A percentile compares a stretch with the other conserved stretches of the same genome.
phyloP scores from a whole-genome alignment of 2,888 invertebrate genomes.

The Maniola hyperantus region DNA sequence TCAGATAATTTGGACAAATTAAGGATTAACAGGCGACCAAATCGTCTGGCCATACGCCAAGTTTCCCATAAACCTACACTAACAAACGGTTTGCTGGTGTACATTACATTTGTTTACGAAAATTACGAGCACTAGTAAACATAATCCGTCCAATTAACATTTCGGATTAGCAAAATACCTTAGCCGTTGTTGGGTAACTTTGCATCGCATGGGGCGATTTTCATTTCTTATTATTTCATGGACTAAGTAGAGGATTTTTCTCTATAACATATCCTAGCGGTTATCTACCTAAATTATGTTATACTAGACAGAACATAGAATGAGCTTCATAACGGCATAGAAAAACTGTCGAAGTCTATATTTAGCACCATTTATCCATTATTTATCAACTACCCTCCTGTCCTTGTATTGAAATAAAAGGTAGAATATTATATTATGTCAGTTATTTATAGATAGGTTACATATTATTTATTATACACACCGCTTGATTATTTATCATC shows the following conservation, averaged over 20 bases:
- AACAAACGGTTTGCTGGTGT: conserved; percentile 5
- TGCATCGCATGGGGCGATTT: neutral
- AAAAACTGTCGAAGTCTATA: no score
- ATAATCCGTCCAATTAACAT: conserved; percentile 1
- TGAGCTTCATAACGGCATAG: no score
- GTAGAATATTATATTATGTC: no score
- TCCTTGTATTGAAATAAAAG: no score
- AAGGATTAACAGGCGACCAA: conserved; percentile 14
- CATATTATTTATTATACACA: no score
- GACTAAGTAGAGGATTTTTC: no score
- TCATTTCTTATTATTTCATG: no score
- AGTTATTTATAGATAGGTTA: no score
- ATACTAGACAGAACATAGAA: no score
- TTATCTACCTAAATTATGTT: neutral
- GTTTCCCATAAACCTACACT: conserved; percentile 12
- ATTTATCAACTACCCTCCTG: no score
- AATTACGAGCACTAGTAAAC: conserved; percentile 8
- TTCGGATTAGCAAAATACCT: neutral
- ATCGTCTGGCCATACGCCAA: conserved; percentile 14
- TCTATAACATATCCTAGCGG: neutral
- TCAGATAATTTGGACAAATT: conserved; percentile 8
- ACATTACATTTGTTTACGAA: conserved; percentile 8
- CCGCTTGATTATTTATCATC: no score
- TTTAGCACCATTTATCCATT: no score
- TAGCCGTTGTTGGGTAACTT: neutral